Evolutionary conservation across 1,140 invertebrate genomes (phyloP).

Genomic region (Wasmannia auropunctata): DNA sequence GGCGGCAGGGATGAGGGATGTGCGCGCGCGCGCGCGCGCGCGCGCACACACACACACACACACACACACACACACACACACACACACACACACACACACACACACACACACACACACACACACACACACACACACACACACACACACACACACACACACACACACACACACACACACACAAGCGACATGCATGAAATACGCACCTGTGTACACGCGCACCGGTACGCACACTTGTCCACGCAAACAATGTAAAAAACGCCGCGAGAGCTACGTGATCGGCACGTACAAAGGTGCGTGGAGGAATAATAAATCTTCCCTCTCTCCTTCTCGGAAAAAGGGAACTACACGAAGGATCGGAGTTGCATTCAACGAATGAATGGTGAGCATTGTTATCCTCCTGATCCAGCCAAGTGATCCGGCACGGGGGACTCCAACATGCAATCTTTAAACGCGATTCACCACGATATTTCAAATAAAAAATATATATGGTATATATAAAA

Average conservation of each 20-base stretch:
- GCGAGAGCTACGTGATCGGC: conserved; percentile 50
- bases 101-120: not conserved
- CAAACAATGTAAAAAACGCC: conserved; percentile 17
- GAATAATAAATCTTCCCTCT: conserved; percentile 48
- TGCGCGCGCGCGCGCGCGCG: no score
- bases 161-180: not conserved
- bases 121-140: not conserved
- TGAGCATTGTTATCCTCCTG: conserved; percentile 68
- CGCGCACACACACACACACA: not conserved
- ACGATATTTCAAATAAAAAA: conserved; percentile 17
- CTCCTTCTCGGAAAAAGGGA: conserved; percentile 28
- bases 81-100: not conserved
- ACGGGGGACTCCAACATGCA: conserved; percentile 55
- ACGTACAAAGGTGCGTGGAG: conserved; percentile 38
- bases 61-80: not conserved
- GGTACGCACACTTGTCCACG: not conserved
- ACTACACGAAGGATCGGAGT: conserved; percentile 30
- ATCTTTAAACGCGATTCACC: conserved; percentile 11
- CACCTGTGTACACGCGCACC: not conserved
- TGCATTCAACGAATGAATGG: conserved; percentile 69
- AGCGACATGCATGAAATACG: conserved; percentile 14
- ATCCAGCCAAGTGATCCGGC: conserved; percentile 57
- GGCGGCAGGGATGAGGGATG: conserved; percentile 3
- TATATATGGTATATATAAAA: not conserved
- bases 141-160: not conserved